These are phyloP conservation scores for Tiliacea citrago DNA, from an alignment of 2,888 invertebrate genomes.

Conservation along the genomic window DNA sequence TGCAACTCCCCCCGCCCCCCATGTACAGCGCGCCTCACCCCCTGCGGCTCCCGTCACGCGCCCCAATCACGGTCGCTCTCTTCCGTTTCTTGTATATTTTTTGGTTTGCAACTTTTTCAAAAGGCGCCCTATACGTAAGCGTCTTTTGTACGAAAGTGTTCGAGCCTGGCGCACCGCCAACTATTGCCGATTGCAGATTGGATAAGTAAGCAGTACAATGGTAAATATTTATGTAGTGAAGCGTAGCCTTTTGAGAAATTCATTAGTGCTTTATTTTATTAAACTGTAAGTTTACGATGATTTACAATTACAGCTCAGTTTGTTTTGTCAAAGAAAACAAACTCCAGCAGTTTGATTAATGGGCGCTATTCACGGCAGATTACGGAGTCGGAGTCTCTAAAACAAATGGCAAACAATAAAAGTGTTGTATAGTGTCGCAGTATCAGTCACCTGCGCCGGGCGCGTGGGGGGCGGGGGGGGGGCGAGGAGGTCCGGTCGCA, in stretches of 20 bases:
- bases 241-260: conserved; percentile 20
- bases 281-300: conserved; percentile 8
- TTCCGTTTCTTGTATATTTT: conserved; percentile 46
- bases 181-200: conserved; percentile 38
- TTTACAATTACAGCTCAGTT: conserved; percentile 5
- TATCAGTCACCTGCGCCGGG: not conserved
- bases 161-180: conserved; percentile 49
- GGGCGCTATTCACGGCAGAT: conserved; percentile 1
- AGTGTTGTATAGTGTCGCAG: not conserved
- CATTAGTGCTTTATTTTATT: conserved; percentile 18
- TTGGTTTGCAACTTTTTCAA: conserved; percentile 45
- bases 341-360: conserved; percentile 22
- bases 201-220: conserved; percentile 37
- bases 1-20: not conserved
- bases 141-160: conserved; percentile 33
- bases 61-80: conserved; percentile 50
- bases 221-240: conserved; percentile 36
- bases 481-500: not conserved
- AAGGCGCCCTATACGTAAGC: conserved; percentile 24
- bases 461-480: not conserved
- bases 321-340: conserved; percentile 22
- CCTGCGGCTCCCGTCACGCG: not conserved
- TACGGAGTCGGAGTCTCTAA: not conserved
- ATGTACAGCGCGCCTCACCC: not conserved
- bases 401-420: conserved; percentile 4